These are phyloP conservation scores for Semicossyphus pulcher DNA, from an alignment of 2,113 vertebrate species.

Conservation along the genomic window DNA sequence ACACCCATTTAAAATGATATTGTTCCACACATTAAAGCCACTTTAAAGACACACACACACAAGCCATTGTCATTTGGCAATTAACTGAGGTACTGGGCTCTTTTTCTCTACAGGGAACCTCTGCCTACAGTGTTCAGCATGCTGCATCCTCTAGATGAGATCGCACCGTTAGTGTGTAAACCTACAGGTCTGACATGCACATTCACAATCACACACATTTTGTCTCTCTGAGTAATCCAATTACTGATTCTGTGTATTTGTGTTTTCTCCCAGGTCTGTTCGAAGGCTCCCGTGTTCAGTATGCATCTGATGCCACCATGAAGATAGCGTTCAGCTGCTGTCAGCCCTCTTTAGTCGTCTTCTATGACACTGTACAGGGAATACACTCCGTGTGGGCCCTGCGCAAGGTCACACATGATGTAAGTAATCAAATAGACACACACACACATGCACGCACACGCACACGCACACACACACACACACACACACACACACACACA, in stretches of 20 bases:
- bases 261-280: conserved; percentile 83
- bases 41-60: not conserved
- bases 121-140: conserved; percentile 97
- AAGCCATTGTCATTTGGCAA: not conserved
- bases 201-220: not conserved
- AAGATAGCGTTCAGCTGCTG: conserved; percentile 90
- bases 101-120: conserved; percentile 86
- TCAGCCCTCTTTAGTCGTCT: conserved; percentile 93
- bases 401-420: conserved; percentile 92
- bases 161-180: conserved; percentile 92
- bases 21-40: not conserved
- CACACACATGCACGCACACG: no score
- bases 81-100: not conserved
- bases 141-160: conserved; percentile 96
- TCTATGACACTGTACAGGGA: conserved; percentile 91
- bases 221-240: no score
- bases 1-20: not conserved
- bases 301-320: conserved; percentile 89
- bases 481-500: not conserved
- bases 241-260: not conserved
- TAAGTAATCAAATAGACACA: conserved; percentile 60
- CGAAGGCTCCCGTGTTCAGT: conserved; percentile 89
- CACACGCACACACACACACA: conserved; percentile 1
- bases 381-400: conserved; percentile 92
- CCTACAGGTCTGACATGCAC: conserved; percentile 85